Evolutionary conservation across 2,888 invertebrate species (phyloP).

Genomic region (Meta bourneti): DNA sequence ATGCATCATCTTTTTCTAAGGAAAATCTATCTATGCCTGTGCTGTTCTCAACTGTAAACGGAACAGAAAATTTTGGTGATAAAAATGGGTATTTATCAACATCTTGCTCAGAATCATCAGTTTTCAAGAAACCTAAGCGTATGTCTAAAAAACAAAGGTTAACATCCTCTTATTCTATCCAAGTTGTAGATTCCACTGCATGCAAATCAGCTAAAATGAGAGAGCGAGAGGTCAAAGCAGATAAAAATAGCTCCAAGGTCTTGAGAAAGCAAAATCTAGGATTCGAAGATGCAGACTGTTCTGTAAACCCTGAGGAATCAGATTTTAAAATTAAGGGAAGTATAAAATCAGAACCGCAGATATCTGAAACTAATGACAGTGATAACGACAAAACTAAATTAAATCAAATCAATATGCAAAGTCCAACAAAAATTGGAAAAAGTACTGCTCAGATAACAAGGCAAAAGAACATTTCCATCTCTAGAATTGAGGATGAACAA

Average conservation of each 20-base stretch:
- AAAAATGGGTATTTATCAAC: no score
- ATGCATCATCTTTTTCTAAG: neutral
- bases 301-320: neutral
- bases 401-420: no score
- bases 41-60: neutral
- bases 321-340: no score
- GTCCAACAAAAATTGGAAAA: no score
- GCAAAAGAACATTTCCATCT: no score
- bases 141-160: neutral
- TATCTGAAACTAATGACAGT: no score
- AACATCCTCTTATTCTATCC: neutral
- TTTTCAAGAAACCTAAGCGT: neutral
- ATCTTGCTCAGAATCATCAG: neutral
- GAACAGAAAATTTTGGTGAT: neutral
- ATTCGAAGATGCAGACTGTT: neutral
- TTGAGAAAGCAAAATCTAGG: neutral
- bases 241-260: neutral
- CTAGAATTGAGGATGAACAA: no score
- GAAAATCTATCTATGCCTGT: neutral
- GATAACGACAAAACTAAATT: no score
- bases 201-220: neutral
- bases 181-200: neutral
- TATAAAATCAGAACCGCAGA: no score
- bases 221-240: neutral
- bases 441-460: no score